Percentiles rank a stretch among this genome's conserved stretches.
Conservation (phyloP, 2,113 vertebrate species). For the Micromys minutus region DNA sequence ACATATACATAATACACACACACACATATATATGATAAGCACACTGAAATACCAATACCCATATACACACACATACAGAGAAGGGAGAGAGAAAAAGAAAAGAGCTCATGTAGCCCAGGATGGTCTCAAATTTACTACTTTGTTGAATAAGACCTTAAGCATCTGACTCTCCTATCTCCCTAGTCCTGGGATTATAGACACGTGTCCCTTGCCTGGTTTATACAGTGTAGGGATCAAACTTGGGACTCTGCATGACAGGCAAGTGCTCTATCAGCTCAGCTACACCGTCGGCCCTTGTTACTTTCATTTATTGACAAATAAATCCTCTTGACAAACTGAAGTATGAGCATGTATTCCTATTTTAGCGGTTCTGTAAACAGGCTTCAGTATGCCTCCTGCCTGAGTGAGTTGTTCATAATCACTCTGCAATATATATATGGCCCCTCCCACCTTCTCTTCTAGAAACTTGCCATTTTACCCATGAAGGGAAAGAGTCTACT, state of each 20-base stretch:
- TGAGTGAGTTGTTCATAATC: neutral
- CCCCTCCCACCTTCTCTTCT: neutral
- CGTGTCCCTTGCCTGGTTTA: neutral
- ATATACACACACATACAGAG: neutral
- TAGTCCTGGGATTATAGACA: neutral
- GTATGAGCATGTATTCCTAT: neutral
- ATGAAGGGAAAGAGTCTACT: neutral
- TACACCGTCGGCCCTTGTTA: neutral
- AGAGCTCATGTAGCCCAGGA: neutral
- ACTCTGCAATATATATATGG: no score
- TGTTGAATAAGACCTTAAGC: neutral
- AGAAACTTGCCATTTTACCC: neutral
- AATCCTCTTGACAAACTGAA: neutral
- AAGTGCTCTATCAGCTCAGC: neutral
- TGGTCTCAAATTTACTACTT: neutral
- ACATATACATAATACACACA: neutral
- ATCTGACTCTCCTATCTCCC: neutral
- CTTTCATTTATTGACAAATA: neutral
- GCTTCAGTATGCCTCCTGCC: neutral
- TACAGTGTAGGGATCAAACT: neutral
- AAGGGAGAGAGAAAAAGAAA: neutral
- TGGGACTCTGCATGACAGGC: neutral
- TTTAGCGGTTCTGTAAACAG: conserved; percentile 30
- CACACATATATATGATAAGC: neutral
- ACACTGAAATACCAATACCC: neutral